These are phyloP conservation scores for Pyrocoelia pectoralis DNA, from an alignment of 2,888 invertebrate genomes.

Conservation along the genomic window DNA sequence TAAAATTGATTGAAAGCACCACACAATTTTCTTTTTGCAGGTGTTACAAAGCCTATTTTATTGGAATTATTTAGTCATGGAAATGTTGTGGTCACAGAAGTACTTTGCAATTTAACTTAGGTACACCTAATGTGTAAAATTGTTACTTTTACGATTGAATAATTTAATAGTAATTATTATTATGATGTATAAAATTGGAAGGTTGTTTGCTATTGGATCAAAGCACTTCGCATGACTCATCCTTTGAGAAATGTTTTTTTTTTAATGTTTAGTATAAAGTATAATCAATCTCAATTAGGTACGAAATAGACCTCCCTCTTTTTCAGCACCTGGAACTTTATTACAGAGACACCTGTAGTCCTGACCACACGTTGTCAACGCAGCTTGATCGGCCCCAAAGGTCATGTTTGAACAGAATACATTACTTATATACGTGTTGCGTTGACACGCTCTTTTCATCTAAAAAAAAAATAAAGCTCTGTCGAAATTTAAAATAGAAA, in stretches of 20 bases:
- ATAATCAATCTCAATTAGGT: conserved; percentile 31
- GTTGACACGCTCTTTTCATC: conserved; percentile 11
- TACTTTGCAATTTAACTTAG: too few species aligned
- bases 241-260: background rate
- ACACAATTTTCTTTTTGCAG: too few species aligned
- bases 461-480: background rate
- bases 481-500: background rate
- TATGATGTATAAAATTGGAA: too few species aligned
- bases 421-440: conserved; percentile 27
- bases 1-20: too few species aligned
- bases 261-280: background rate
- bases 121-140: too few species aligned
- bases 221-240: too few species aligned
- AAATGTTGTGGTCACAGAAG: too few species aligned
- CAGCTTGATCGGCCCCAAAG: conserved; percentile 30
- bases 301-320: conserved; percentile 25
- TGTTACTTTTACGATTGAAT: too few species aligned
- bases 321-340: conserved; percentile 33
- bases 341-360: conserved; percentile 32
- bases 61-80: too few species aligned
- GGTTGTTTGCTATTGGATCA: too few species aligned
- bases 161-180: too few species aligned
- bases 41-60: too few species aligned
- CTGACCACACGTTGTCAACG: conserved; percentile 31
- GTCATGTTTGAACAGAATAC: conserved; percentile 31